Base-by-base conservation (phyloP, 2,888 invertebrate species). In the Podabrus alpinus region DNA sequence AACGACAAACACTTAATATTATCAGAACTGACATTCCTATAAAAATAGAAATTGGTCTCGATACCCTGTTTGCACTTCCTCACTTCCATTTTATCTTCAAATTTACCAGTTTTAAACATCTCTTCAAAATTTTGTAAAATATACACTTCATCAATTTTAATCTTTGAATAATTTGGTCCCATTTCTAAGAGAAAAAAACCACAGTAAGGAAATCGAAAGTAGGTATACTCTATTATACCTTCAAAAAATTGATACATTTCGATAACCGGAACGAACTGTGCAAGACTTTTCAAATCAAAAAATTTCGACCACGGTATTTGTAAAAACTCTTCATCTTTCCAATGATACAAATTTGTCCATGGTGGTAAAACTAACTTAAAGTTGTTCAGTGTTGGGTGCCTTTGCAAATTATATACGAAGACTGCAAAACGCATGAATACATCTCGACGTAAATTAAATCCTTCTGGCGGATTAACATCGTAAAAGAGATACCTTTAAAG, bases 391-490 rank as follows among this genome's bases (percentile, higher is more conserved):
- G 86, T 85, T 66, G 81, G 77, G 3, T 83, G 85, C 73, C 89
- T 89, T 74, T 91, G 89, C 71, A 97, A 88, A 75, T 92, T 90
- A 25, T 93, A 90, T 0, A 96, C 89, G 84, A 98, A 92, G 66
- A 95, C 93, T 1, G 98, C 97, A 82, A 97, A 90, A 80, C 99
- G 91, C 90, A 99, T 93, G 84, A 97, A 99, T 1, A 99, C 98
- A 89, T 99, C 99, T 45, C 99, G 90, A 15, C 98, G 90, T 77
- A 99, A 90, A 89, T 99, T 99, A 85, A 99, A 99, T 0, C 99
- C 99, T 89, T 99, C 99, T 0, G 95, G 94, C 2, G 93, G 94
- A 89, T 99, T 99, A 0, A 99, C 94, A 85, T 98, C 97, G 87
- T 98, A 99, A 68, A 99, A 90, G 71, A 99, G 87, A 83, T 93